A percentile compares a stretch with the other conserved stretches of the same genome.
Conservation (phyloP, 2,888 invertebrate genomes). For the Amphimallon solstitiale region DNA sequence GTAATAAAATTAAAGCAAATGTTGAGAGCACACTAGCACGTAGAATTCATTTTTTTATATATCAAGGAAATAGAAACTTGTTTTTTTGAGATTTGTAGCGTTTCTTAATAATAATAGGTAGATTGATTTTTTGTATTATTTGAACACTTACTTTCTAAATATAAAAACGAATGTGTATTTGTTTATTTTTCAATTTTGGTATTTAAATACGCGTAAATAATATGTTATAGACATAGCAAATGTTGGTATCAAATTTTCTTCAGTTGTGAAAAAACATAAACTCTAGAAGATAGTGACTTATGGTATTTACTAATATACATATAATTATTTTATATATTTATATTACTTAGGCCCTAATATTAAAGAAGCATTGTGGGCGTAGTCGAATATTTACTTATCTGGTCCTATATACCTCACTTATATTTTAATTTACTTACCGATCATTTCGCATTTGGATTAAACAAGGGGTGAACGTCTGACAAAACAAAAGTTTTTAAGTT, state of each 20-base stretch:
- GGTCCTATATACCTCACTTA: conserved; percentile 35
- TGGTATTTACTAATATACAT: conserved; percentile 31
- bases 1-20: too few species aligned
- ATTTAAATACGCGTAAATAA: too few species aligned
- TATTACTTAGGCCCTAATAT: conserved; percentile 50
- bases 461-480: conserved; percentile 10
- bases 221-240: conserved; percentile 22
- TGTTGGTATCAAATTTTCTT: conserved; percentile 23
- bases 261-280: conserved; percentile 38
- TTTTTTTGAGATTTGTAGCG: too few species aligned
- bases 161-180: too few species aligned
- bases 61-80: too few species aligned
- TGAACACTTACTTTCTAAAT: neutral
- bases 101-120: neutral
- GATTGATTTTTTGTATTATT: neutral
- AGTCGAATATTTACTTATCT: conserved; percentile 28
- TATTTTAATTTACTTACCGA: conserved; percentile 14
- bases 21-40: too few species aligned
- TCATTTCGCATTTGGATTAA: neutral
- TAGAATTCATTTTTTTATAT: too few species aligned
- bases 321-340: conserved; percentile 22
- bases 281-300: conserved; percentile 29
- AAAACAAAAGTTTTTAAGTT: neutral
- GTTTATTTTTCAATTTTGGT: too few species aligned
- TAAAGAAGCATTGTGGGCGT: conserved; percentile 35